phyloP scores from a whole-genome alignment of 2,797 vertebrate genomes.

The Centroberyx gerrardi region DNA sequence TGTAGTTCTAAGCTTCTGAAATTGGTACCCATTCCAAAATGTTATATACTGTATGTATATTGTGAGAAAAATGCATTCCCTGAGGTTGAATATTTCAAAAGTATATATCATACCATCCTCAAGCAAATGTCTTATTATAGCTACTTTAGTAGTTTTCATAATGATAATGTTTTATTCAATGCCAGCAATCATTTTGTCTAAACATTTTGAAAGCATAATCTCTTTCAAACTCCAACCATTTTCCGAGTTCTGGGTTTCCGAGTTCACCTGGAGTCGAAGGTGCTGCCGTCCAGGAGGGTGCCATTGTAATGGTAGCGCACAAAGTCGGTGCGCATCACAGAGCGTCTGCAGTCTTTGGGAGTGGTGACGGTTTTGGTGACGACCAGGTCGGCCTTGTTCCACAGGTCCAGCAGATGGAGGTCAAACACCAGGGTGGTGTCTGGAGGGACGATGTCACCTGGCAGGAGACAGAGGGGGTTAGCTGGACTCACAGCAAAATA shows the following conservation, averaged over 20 bases:
- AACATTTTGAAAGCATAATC: background rate
- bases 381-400: conserved; percentile 94
- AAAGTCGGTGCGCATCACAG: conserved; percentile 92
- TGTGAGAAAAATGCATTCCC: too few relatives aligned
- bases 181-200: background rate
- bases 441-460: conserved; percentile 88
- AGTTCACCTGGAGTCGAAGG: conserved; percentile 93
- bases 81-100: background rate
- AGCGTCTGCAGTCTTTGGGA: conserved; percentile 89
- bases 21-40: too few relatives aligned
- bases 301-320: conserved; percentile 97
- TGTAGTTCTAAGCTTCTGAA: background rate
- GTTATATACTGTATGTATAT: too few relatives aligned
- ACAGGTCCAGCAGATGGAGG: conserved; percentile 92
- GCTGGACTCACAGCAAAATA: too few relatives aligned
- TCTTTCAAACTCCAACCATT: background rate
- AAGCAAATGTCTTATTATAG: too few relatives aligned
- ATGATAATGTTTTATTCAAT: background rate
- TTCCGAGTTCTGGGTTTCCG: too few relatives aligned
- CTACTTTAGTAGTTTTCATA: too few relatives aligned
- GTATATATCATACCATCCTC: too few relatives aligned
- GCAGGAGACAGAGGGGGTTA: background rate
- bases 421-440: conserved; percentile 95
- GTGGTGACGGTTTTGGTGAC: conserved; percentile 87
- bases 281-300: conserved; percentile 90